Conservation (phyloP, 2,113 vertebrate species). For the Austrofundulus limnaeus region DNA sequence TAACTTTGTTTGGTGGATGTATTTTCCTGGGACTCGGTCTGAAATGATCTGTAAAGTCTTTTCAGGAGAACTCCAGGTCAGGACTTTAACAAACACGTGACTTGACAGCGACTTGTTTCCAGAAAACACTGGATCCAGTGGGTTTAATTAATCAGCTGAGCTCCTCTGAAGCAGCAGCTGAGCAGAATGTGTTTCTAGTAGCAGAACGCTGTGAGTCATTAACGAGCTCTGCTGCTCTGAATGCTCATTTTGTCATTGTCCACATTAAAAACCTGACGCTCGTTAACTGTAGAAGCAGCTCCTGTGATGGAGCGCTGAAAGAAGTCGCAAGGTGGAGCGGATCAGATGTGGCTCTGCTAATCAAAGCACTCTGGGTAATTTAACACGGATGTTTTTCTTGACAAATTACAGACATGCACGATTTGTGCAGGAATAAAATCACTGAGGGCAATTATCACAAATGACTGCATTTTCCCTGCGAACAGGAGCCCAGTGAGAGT, state of each 20-base stretch:
- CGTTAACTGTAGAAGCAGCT: background rate
- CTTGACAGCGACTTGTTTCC: background rate
- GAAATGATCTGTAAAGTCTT: background rate
- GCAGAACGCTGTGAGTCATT: constrained; percentile 8
- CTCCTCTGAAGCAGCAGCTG: background rate
- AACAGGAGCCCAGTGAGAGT: background rate
- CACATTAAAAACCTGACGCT: background rate
- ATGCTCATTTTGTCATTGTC: background rate
- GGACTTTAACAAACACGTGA: background rate
- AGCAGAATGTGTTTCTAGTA: background rate
- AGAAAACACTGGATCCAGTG: background rate
- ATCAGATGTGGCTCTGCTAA: constrained; percentile 9
- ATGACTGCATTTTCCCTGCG: constrained; percentile 32
- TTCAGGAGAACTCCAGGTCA: background rate
- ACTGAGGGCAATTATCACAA: constrained; percentile 41
- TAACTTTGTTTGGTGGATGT: too few species aligned
- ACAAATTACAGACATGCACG: constrained; percentile 48
- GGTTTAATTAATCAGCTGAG: constrained; percentile 8
- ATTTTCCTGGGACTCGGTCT: too few species aligned
- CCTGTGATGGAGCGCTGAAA: background rate
- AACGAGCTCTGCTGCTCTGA: background rate
- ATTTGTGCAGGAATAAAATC: constrained; percentile 46
- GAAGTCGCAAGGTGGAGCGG: background rate
- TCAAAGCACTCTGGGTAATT: constrained; percentile 40
- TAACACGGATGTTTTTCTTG: constrained; percentile 48